These are phyloP conservation scores for Eupithecia subumbrata DNA, from an alignment of 2,888 invertebrate species.

Conservation along the genomic window DNA sequence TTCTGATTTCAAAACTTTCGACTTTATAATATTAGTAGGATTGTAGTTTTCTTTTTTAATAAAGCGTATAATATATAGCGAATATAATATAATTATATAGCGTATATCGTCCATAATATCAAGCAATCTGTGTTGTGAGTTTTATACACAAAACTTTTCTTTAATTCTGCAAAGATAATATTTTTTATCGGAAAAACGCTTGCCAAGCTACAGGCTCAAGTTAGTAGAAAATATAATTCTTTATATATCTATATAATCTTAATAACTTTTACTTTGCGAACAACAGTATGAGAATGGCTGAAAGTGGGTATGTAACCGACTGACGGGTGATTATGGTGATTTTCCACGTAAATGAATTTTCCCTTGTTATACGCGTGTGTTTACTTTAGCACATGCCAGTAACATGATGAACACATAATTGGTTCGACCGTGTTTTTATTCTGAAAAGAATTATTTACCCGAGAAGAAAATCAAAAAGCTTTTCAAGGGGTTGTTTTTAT, in stretches of 20 bases:
- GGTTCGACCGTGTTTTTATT: not conserved
- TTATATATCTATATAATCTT: no score
- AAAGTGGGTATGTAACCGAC: not conserved
- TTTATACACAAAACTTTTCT: no score
- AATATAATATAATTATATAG: no score
- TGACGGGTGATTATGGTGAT: not conserved
- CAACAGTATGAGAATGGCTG: not conserved
- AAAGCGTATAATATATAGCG: no score
- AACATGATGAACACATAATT: not conserved
- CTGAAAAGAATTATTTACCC: not conserved
- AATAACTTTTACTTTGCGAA: not conserved
- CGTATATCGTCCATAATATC: no score
- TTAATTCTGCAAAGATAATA: no score
- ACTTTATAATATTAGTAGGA: no score
- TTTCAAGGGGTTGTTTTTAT: not conserved
- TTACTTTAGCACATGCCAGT: not conserved
- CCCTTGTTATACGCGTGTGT: not conserved
- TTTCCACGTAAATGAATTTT: slow-evolving; percentile 6
- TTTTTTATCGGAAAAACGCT: no score
- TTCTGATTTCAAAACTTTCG: no score
- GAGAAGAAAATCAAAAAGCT: not conserved
- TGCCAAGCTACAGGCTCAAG: not conserved
- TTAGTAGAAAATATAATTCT: not conserved
- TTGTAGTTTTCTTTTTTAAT: no score
- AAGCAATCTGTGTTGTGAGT: no score